Evolutionary conservation across 2,888 invertebrate genomes (phyloP).

Genomic region (Ormia ochracea): DNA sequence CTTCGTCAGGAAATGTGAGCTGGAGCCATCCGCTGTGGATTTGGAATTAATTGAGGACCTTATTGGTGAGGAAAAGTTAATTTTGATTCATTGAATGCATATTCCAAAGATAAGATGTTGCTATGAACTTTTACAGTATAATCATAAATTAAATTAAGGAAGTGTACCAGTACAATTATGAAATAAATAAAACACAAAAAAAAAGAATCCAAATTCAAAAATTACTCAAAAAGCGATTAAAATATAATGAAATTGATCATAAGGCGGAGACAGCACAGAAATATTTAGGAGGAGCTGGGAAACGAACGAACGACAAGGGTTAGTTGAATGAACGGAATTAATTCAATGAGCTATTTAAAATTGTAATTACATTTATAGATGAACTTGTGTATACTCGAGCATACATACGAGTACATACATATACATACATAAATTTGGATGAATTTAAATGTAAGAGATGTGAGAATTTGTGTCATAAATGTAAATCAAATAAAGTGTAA

Average conservation of each 20-base stretch:
- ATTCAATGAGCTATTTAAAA: conserved; percentile 18
- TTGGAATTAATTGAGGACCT: too few relatives aligned
- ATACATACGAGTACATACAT: neutral
- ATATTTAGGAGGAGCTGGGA: neutral
- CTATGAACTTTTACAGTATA: conserved; percentile 33
- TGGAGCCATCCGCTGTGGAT: too few relatives aligned
- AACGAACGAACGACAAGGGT: conserved; percentile 10
- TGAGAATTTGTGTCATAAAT: conserved; percentile 54
- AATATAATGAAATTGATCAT: conserved; percentile 53
- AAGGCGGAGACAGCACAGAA: conserved; percentile 22
- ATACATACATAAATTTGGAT: neutral
- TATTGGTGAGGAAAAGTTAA: too few relatives aligned
- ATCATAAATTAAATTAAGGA: conserved; percentile 48
- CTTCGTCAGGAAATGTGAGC: too few relatives aligned
- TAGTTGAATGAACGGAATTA: conserved; percentile 43
- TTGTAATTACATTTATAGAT: too few relatives aligned
- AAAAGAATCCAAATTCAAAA: too few relatives aligned
- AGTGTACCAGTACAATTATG: conserved; percentile 20
- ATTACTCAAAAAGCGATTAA: conserved; percentile 36
- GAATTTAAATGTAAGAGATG: conserved; percentile 11
- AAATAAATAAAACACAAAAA: neutral
- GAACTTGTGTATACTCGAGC: too few relatives aligned
- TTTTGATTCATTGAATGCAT: too few relatives aligned
- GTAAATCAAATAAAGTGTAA: conserved; percentile 42
- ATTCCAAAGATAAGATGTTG: too few relatives aligned